Evolutionary conservation across 2,113 vertebrate genomes (phyloP).

Genomic region (Aramus guarauna): DNA sequence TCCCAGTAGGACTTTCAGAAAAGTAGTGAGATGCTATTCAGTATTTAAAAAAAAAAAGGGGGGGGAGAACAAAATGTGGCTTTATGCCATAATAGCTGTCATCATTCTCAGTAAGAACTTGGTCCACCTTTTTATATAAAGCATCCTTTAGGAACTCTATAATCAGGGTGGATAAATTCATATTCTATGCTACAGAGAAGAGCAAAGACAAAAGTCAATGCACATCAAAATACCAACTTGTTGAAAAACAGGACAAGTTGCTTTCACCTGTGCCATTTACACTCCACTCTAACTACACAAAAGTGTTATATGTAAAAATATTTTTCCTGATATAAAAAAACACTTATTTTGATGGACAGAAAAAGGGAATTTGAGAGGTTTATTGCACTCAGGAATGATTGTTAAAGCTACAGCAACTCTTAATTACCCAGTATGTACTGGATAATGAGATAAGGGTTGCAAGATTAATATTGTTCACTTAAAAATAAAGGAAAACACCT

Average conservation of each 20-base stretch:
- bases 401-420: neutral
- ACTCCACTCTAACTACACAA: neutral
- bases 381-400: neutral
- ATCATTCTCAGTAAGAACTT: neutral
- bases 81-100: neutral
- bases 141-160: neutral
- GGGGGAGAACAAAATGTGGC: neutral
- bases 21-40: neutral
- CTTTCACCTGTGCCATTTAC: neutral
- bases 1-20: neutral
- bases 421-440: neutral
- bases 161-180: neutral
- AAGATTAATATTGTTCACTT: neutral
- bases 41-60: neutral
- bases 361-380: neutral
- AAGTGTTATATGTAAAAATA: neutral
- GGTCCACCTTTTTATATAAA: neutral
- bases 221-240: neutral
- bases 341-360: neutral
- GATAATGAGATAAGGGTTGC: neutral
- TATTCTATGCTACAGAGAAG: neutral
- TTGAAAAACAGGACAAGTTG: neutral
- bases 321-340: neutral
- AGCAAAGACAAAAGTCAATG: neutral
- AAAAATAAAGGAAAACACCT: neutral